Conservation (phyloP, 2,113 vertebrate genomes). For the Geococcyx californianus region DNA sequence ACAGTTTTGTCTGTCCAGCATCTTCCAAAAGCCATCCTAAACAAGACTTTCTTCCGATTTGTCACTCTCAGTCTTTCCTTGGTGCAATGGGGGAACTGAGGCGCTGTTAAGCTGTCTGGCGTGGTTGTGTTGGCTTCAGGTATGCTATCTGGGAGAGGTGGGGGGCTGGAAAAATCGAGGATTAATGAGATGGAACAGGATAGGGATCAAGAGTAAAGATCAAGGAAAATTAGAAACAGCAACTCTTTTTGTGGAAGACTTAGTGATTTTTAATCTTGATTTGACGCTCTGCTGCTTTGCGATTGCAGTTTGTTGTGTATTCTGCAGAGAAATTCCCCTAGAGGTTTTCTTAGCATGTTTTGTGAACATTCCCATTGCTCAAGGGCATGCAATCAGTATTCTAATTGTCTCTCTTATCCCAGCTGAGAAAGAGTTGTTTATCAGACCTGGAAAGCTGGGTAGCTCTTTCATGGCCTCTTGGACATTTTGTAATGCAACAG, state of each 20-base stretch:
- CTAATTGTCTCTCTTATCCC: constrained; percentile 23
- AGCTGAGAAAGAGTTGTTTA: constrained; percentile 28
- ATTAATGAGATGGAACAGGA: not conserved
- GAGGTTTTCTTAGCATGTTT: constrained; percentile 1
- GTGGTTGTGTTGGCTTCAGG: not conserved
- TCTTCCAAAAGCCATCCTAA: not conserved
- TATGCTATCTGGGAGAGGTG: not conserved
- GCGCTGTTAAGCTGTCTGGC: not conserved
- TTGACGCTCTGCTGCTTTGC: not conserved
- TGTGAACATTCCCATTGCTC: constrained; percentile 43
- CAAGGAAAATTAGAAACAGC: not conserved
- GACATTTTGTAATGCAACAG: not conserved
- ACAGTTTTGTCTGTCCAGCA: not conserved
- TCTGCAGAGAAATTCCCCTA: not conserved
- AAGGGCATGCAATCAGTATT: constrained; percentile 53
- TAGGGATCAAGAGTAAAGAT: not conserved
- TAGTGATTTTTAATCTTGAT: not conserved
- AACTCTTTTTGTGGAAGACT: not conserved
- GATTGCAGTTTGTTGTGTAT: not conserved
- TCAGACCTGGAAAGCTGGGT: not conserved
- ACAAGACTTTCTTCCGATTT: not conserved
- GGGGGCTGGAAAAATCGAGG: not conserved
- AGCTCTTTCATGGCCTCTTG: constrained; percentile 3
- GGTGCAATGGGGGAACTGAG: not conserved
- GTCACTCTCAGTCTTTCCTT: not conserved